A percentile compares a stretch with the other conserved stretches of the same genome.
Evolutionary conservation across 2,113 vertebrate species (phyloP).

Genomic region (Chloebia gouldiae): DNA sequence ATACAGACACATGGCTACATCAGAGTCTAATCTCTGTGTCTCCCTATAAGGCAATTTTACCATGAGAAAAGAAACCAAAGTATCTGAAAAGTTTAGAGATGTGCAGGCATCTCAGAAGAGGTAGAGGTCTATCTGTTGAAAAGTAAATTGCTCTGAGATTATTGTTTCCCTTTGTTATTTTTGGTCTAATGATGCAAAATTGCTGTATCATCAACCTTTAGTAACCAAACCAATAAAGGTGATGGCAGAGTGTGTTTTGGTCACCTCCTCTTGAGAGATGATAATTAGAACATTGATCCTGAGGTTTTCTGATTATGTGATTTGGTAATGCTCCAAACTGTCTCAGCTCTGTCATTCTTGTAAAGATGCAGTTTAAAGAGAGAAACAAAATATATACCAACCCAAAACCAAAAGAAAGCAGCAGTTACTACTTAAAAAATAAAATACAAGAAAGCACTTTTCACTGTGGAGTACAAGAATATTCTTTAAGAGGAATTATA

Average conservation of each 20-base stretch:
- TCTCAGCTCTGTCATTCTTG: neutral
- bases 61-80: neutral
- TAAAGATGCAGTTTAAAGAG: neutral
- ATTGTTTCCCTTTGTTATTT: neutral
- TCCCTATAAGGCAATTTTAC: neutral
- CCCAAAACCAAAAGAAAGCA: neutral
- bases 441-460: neutral
- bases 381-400: neutral
- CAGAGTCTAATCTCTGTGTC: neutral
- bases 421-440: neutral
- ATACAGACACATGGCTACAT: rapidly evolving
- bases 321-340: neutral
- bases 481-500: neutral
- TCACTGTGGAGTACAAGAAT: neutral
- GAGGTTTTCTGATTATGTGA: neutral
- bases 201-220: neutral
- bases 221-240: neutral
- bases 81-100: neutral
- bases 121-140: neutral
- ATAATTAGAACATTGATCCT: neutral
- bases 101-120: neutral
- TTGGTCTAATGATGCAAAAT: neutral
- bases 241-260: neutral
- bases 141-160: neutral
- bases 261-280: neutral